Percentiles rank a stretch among this genome's conserved stretches.
Conservation (phyloP, 2,113 vertebrate genomes). For the Pomatorhinus ruficollis region DNA sequence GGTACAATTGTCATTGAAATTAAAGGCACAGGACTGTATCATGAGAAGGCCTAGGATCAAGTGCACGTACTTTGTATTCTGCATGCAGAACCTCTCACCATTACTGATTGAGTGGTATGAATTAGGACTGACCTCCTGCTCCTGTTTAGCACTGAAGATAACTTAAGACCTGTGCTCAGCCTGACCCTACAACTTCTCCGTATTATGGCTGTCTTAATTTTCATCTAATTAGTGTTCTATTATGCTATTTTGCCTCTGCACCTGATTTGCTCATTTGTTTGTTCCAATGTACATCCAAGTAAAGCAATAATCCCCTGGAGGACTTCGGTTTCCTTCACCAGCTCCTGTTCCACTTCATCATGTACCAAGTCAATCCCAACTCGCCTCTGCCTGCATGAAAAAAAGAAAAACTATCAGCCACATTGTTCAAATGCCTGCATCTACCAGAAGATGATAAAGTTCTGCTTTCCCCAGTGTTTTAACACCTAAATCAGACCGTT, state of each 20-base stretch:
- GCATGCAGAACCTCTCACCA: neutral
- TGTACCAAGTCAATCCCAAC: conserved; percentile 78
- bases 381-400: conserved; percentile 77
- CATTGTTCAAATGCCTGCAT: neutral
- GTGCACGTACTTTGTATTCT: neutral
- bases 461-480: neutral
- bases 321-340: conserved; percentile 83
- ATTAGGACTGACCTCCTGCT: neutral
- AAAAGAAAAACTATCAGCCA: neutral
- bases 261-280: conserved; percentile 90
- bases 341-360: conserved; percentile 83
- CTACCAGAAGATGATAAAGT: neutral
- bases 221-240: neutral
- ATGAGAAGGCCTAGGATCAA: neutral
- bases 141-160: neutral
- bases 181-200: neutral
- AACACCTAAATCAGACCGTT: neutral
- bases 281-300: conserved; percentile 80
- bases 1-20: neutral
- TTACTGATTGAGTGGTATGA: neutral
- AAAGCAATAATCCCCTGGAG: conserved; percentile 74
- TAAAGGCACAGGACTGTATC: neutral
- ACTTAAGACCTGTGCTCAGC: neutral
- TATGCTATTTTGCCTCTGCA: conserved; percentile 4
- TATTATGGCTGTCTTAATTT: neutral